Conservation (phyloP, 2,797 vertebrate genomes). For the Lepus oiostolus region DNA sequence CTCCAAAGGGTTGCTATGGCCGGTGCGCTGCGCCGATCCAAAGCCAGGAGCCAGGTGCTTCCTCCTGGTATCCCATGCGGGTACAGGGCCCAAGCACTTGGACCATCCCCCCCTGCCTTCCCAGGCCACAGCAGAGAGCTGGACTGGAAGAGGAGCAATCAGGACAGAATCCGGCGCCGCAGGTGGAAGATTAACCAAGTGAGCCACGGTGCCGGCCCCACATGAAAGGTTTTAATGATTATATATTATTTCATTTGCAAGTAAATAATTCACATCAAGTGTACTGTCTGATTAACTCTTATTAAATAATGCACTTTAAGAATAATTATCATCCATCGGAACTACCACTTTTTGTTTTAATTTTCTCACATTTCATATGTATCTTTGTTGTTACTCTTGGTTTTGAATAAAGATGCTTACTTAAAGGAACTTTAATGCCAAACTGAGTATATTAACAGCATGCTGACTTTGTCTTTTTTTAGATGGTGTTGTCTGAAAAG, state of each 20-base stretch:
- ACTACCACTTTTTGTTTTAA: slow-evolving; percentile 52
- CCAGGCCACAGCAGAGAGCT: no score
- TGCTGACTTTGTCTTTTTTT: slow-evolving; percentile 63
- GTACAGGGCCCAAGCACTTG: no score
- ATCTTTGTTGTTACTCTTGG: slow-evolving; percentile 36
- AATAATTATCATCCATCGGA: neutral
- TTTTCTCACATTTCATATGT: slow-evolving; percentile 20
- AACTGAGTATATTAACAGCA: slow-evolving; percentile 58
- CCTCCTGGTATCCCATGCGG: no score
- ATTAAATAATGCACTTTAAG: slow-evolving; percentile 57
- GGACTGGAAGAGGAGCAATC: no score
- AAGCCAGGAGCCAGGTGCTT: no score
- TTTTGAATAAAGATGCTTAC: slow-evolving; percentile 49
- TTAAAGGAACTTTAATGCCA: slow-evolving; percentile 52
- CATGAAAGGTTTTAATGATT: neutral
- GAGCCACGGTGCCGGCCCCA: neutral
- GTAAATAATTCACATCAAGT: slow-evolving; percentile 28
- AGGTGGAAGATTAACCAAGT: no score
- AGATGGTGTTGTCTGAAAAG: slow-evolving; percentile 97
- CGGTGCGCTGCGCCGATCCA: no score
- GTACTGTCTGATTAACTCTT: slow-evolving; percentile 19
- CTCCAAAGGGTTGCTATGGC: no score
- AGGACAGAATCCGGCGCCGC: no score
- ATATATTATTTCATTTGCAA: slow-evolving; percentile 39
- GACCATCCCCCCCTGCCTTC: no score